Evolutionary conservation across 2,888 invertebrate species (phyloP).

Genomic region (Listrodromus nycthemerus): DNA sequence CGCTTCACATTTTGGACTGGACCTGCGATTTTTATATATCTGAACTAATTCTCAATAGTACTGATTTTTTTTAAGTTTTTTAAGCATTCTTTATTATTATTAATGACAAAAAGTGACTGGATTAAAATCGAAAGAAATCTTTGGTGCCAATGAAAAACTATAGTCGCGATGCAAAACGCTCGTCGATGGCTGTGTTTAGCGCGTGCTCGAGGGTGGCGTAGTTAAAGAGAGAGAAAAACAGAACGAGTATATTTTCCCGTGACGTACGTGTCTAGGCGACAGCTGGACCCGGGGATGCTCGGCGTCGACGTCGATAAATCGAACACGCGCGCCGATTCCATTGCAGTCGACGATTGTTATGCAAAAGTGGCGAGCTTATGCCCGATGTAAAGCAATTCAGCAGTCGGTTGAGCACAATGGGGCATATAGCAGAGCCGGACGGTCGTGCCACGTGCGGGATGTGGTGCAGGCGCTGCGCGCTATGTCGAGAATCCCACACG

Average conservation of each 20-base stretch:
- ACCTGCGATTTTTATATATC: too few species aligned
- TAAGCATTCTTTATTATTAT: too few species aligned
- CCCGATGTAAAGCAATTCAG: slow-evolving; percentile 80
- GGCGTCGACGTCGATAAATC: slow-evolving; percentile 71
- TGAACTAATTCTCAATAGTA: too few species aligned
- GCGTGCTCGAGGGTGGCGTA: slow-evolving; percentile 18
- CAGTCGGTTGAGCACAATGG: slow-evolving; percentile 81
- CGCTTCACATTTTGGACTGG: too few species aligned
- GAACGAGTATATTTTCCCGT: slow-evolving; percentile 27
- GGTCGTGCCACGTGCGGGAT: slow-evolving; percentile 38
- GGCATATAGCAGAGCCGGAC: slow-evolving; percentile 64
- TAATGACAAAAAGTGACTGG: too few species aligned
- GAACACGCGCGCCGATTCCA: slow-evolving; percentile 75
- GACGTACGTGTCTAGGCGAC: slow-evolving; percentile 53
- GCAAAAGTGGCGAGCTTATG: slow-evolving; percentile 82
- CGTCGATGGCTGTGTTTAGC: background rate
- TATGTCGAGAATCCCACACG: slow-evolving; percentile 67
- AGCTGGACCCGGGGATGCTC: slow-evolving; percentile 45
- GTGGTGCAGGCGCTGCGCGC: slow-evolving; percentile 1
- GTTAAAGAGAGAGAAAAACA: slow-evolving; percentile 13
- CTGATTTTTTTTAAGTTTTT: too few species aligned
- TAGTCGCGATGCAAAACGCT: background rate
- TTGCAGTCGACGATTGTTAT: slow-evolving; percentile 79
- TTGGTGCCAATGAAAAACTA: background rate
- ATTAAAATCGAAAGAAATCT: background rate